phyloP scores from a whole-genome alignment of 2,113 vertebrate genomes.

The Protomyctophum bolini region DNA sequence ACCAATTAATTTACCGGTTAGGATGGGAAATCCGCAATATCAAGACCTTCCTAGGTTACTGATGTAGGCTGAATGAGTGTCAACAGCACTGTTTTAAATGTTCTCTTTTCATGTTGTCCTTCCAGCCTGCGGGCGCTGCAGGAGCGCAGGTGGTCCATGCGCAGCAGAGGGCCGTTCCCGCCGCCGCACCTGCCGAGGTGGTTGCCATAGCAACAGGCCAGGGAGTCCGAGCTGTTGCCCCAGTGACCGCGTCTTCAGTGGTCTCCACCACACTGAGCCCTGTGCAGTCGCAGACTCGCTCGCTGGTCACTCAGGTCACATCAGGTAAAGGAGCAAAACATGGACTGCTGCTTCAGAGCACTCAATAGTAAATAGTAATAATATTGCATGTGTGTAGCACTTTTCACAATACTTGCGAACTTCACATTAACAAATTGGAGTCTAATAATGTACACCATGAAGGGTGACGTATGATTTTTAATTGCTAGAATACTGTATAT shows the following conservation, averaged over 20 bases:
- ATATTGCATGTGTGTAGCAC: too few relatives aligned
- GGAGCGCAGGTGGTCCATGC: constrained; percentile 87
- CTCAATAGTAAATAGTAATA: constrained; percentile 1
- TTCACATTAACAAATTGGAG: too few relatives aligned
- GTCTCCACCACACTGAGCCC: constrained; percentile 86
- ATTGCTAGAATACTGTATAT: too few relatives aligned
- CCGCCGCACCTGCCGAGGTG: constrained; percentile 81
- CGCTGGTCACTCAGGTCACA: constrained; percentile 84
- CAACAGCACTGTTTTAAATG: not conserved
- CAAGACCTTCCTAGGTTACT: too few relatives aligned
- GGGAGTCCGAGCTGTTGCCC: constrained; percentile 83
- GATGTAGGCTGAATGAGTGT: not conserved
- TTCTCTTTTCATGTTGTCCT: too few relatives aligned
- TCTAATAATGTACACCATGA: too few relatives aligned
- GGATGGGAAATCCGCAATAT: too few relatives aligned
- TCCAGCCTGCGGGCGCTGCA: constrained; percentile 79
- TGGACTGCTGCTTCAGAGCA: not conserved
- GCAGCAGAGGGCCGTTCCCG: constrained; percentile 82
- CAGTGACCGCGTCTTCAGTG: constrained; percentile 84
- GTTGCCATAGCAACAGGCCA: constrained; percentile 86
- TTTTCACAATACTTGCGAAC: too few relatives aligned
- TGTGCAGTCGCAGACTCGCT: constrained; percentile 83
- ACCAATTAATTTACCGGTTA: too few relatives aligned
- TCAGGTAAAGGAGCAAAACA: constrained; percentile 74
- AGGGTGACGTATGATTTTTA: too few relatives aligned